These are phyloP conservation scores for Polypterus bichir DNA, from an alignment of 2,113 vertebrate genomes.

Conservation along the genomic window DNA sequence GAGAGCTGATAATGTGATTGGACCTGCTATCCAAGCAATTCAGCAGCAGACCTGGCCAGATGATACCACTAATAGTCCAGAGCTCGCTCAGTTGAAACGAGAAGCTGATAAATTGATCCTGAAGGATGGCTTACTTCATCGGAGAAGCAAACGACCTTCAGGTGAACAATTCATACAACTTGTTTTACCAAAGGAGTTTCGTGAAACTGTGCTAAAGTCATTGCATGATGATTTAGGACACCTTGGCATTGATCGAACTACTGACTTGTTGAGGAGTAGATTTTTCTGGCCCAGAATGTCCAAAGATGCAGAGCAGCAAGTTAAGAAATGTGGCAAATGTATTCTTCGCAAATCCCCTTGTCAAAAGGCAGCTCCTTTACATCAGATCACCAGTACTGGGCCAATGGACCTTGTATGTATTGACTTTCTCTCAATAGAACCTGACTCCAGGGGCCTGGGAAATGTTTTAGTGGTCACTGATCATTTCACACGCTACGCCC, in stretches of 20 bases:
- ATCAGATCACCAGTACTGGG: conserved; percentile 4
- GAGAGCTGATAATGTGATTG: background rate
- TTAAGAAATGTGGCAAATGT: conserved; percentile 3
- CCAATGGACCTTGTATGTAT: conserved; percentile 7
- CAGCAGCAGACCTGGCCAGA: background rate
- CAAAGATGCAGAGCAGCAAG: background rate
- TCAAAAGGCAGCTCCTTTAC: background rate
- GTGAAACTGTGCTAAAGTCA: background rate
- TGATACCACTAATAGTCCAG: background rate
- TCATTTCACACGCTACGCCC: no score
- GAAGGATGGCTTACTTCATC: background rate
- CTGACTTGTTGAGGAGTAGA: background rate
- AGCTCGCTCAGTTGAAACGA: background rate
- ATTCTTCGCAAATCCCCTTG: background rate
- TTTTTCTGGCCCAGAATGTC: conserved; percentile 5
- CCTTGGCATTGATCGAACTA: background rate
- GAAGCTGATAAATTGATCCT: background rate
- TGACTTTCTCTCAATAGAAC: background rate
- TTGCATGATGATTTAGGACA: conserved; percentile 2
- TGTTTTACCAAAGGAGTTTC: background rate
- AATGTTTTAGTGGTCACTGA: no score
- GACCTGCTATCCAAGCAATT: no score
- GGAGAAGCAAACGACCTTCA: background rate
- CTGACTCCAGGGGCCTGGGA: no score
- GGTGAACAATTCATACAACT: background rate